Evolutionary conservation across 2,113 vertebrate species (phyloP).

Genomic region (Silurus glanis): DNA sequence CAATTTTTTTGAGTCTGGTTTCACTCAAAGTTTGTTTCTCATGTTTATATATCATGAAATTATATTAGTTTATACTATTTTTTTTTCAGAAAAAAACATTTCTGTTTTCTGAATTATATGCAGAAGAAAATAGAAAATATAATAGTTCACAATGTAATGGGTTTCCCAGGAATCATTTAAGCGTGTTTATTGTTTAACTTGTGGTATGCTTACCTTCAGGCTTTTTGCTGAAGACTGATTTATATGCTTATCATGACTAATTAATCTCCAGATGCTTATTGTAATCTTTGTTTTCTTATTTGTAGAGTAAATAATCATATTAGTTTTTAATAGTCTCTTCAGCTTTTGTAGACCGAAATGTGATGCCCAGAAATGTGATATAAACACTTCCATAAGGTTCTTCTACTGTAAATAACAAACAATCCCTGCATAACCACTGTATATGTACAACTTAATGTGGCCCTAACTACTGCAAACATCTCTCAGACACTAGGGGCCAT

Average conservation of each 20-base stretch:
- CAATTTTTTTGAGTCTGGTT: neutral
- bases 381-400: neutral
- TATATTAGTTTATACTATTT: no score
- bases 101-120: neutral
- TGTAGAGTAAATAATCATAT: neutral
- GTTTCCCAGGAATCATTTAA: neutral
- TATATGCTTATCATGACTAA: neutral
- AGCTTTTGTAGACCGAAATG: neutral
- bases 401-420: neutral
- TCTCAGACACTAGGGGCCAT: neutral
- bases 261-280: neutral
- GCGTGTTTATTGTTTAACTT: neutral
- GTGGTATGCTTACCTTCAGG: neutral
- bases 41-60: neutral
- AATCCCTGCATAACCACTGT: neutral
- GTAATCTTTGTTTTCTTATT: neutral
- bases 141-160: neutral
- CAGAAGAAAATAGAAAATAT: neutral
- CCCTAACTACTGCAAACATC: neutral
- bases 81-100: no score
- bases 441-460: neutral
- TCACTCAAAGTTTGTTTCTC: neutral
- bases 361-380: neutral
- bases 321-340: neutral
- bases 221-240: neutral